Conservation (phyloP, 2,797 vertebrate genomes). For the Geotrypetes seraphini region DNA sequence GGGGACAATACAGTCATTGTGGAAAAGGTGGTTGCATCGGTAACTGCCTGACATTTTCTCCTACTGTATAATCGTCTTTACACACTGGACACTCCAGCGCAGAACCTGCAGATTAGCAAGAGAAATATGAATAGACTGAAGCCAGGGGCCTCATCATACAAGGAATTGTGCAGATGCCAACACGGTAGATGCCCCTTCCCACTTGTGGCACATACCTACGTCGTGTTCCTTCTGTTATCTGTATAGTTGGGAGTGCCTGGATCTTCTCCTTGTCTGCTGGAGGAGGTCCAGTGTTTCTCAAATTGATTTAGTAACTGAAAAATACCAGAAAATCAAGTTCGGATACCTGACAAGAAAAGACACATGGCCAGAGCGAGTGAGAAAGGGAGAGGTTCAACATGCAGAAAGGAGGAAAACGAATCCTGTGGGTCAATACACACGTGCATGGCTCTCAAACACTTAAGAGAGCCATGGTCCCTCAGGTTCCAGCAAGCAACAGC, state of each 20-base stretch:
- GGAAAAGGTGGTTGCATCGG: conserved; percentile 97
- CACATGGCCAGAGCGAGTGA: background rate
- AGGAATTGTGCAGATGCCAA: background rate
- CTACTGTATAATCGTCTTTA: conserved; percentile 88
- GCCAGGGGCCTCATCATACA: background rate
- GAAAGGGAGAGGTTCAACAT: no score
- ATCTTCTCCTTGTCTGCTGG: conserved; percentile 93
- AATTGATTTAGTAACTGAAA: conserved; percentile 93
- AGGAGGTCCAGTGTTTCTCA: conserved; percentile 93
- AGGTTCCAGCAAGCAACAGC: no score
- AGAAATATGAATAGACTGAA: background rate
- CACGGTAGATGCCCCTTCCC: no score
- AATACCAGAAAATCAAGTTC: background rate
- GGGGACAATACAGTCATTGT: conserved; percentile 89
- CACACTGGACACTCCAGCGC: conserved; percentile 93
- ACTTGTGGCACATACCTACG: conserved; percentile 70
- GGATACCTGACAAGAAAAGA: background rate
- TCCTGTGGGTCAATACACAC: no score
- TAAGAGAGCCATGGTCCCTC: no score
- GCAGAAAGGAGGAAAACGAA: no score
- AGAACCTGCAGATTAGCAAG: conserved; percentile 51
- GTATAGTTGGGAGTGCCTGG: conserved; percentile 82
- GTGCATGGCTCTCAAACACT: no score
- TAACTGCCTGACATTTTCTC: conserved; percentile 82
- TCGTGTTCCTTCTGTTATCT: conserved; percentile 86